Evolutionary conservation across 2,888 invertebrate genomes (phyloP), one percentile per base, ranked within the genome.

Genomic region (Eristalinus sepulchralis): DNA sequence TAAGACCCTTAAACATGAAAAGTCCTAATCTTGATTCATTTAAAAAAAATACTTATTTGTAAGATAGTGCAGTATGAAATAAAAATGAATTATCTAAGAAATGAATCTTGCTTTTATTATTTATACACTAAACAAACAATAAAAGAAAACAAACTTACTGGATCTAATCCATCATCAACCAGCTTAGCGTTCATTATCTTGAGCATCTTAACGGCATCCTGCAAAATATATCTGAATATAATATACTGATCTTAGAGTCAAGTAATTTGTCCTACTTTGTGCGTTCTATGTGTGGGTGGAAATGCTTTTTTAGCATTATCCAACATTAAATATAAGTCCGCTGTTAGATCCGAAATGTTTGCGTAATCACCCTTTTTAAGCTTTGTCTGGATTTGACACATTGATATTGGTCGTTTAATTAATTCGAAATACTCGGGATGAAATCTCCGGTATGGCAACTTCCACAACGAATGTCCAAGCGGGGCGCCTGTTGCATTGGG

Each of bases 361-460:
- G 96, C 96, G 91, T 98, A 98, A 89, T 95, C 95, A 27, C 96
- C 96, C 88, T 95, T 95, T 90, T 95, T 94, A n/a, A 97, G 94
- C 91, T 97, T 97, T 78, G 95, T 95, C 88, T 95, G 95, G 83
- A 99, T 98, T 93, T 98, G 98, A 89, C 96, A 95, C 90, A 99
- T 93, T 0, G 99, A 98, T 89, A 99, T 96, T 0, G 99, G 99
- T 90, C 97, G 97, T 91, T 98, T 97, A 70, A 99, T 99, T 91
- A 98, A 97, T 89, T 97, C 97, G 93, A 98, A 99, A 92, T 99
- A 99, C 93, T 99, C 99, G 0, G 99, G 98, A 93, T 99, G 98
- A 88, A 96, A 96, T 78, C 98, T 94, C 62, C 96, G 96, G 8
- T 97, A 97, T 0, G 99, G 99, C 78, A 99, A 93, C 90, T 97